Evolutionary conservation across 2,113 vertebrate species (phyloP).

Genomic region (Psettodes erumei): DNA sequence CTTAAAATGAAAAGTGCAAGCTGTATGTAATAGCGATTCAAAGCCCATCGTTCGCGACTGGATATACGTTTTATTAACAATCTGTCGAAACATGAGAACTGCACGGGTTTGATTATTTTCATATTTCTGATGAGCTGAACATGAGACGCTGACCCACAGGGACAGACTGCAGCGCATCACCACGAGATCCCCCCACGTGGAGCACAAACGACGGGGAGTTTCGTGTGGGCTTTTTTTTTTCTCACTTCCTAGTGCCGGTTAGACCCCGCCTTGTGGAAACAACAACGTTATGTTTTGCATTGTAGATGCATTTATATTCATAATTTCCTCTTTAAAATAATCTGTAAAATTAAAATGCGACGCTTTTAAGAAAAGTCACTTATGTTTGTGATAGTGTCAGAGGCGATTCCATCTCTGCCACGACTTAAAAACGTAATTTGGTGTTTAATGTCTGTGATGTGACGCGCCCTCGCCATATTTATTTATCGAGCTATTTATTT

Average conservation of each 20-base stretch:
- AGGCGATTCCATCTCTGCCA: no score
- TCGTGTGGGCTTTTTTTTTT: neutral
- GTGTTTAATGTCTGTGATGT: neutral
- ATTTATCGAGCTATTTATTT: neutral
- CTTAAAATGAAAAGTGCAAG: neutral
- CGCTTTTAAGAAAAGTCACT: neutral
- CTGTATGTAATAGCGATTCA: neutral
- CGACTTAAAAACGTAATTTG: neutral
- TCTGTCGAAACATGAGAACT: neutral
- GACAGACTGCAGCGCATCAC: conserved; percentile 2
- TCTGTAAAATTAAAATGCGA: no score
- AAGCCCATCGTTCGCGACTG: no score
- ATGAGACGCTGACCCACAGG: neutral
- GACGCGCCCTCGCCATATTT: neutral
- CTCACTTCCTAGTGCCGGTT: conserved; percentile 55
- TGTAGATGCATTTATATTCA: no score
- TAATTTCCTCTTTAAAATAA: neutral
- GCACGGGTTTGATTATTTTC: neutral
- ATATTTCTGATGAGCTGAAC: neutral
- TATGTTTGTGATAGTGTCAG: no score
- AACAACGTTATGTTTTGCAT: neutral
- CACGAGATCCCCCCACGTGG: conserved; percentile 55
- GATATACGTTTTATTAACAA: neutral
- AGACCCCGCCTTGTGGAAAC: conserved; percentile 41
- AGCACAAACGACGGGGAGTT: conserved; percentile 5